Percentiles rank a stretch among this genome's conserved stretches.
These are phyloP conservation scores for Callithrix jacchus DNA, from an alignment of 2,113 vertebrate genomes.

Conservation along the genomic window DNA sequence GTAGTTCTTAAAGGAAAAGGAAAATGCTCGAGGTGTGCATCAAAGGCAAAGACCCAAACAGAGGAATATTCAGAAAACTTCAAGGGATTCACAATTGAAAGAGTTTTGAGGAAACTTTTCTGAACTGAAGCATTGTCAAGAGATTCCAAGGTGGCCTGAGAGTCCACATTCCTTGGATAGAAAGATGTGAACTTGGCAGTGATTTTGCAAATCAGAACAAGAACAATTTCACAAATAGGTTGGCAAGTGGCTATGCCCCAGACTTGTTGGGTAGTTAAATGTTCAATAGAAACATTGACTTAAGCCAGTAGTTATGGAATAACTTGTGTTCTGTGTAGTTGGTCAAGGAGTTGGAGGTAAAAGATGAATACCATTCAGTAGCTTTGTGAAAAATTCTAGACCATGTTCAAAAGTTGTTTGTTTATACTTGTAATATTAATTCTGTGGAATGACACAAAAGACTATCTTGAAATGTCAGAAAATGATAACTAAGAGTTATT, in stretches of 20 bases:
- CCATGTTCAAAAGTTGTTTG: neutral
- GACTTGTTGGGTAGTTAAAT: neutral
- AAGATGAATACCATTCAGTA: neutral
- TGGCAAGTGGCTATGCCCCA: neutral
- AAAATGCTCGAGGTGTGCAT: neutral
- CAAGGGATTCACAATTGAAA: neutral
- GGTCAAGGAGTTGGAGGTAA: neutral
- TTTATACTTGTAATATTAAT: conserved; percentile 23
- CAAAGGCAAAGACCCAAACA: neutral
- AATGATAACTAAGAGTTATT: conserved; percentile 39
- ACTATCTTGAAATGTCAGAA: conserved; percentile 32
- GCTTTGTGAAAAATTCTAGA: conserved; percentile 9
- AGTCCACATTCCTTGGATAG: neutral
- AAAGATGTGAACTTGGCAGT: neutral
- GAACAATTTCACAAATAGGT: conserved; percentile 3
- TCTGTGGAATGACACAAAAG: neutral
- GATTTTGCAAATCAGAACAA: conserved; percentile 6
- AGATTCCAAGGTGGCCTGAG: conserved; percentile 35
- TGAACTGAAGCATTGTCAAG: neutral
- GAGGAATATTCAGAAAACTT: neutral
- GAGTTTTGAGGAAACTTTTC: conserved; percentile 12
- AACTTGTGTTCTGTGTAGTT: neutral
- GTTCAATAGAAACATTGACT: neutral
- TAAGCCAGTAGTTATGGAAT: neutral
- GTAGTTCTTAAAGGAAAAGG: conserved; percentile 26